Evolutionary conservation across 2,797 vertebrate species (phyloP).

Genomic region (Periophthalmus magnuspinnatus): DNA sequence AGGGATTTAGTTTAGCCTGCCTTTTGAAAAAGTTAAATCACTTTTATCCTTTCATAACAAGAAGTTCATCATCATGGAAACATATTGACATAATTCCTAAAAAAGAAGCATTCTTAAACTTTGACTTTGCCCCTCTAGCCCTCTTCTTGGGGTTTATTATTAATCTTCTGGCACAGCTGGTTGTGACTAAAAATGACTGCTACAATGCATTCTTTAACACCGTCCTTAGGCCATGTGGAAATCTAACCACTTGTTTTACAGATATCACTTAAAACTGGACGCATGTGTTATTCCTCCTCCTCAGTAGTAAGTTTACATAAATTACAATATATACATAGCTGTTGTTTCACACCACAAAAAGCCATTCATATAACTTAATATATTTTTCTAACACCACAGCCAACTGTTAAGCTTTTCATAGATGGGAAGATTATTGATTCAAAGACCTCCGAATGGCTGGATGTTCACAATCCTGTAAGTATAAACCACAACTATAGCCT

Average conservation of each 20-base stretch:
- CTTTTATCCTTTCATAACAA: neutral
- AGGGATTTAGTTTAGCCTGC: neutral
- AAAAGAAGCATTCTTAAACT: neutral
- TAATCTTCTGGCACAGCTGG: conserved; percentile 32
- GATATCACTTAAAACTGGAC: conserved; percentile 71
- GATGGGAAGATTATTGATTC: conserved; percentile 97
- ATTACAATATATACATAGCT: too few species aligned
- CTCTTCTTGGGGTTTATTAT: conserved; percentile 36
- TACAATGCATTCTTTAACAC: neutral
- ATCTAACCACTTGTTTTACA: conserved; percentile 47
- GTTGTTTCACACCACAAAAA: neutral
- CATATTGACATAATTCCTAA: neutral
- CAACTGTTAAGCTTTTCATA: conserved; percentile 93
- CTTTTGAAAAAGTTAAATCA: neutral
- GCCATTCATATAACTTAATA: neutral
- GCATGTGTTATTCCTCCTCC: conserved; percentile 74
- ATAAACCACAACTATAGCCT: neutral
- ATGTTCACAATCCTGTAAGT: conserved; percentile 96
- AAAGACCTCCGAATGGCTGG: conserved; percentile 89
- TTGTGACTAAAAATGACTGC: conserved; percentile 17
- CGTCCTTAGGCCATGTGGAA: neutral
- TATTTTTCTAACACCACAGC: conserved; percentile 66
- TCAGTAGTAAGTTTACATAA: conserved; percentile 78
- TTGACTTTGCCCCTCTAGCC: conserved; percentile 45
- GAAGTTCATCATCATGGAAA: neutral